phyloP scores from a whole-genome alignment of 2,888 invertebrate species.

The Tachina grossa region DNA sequence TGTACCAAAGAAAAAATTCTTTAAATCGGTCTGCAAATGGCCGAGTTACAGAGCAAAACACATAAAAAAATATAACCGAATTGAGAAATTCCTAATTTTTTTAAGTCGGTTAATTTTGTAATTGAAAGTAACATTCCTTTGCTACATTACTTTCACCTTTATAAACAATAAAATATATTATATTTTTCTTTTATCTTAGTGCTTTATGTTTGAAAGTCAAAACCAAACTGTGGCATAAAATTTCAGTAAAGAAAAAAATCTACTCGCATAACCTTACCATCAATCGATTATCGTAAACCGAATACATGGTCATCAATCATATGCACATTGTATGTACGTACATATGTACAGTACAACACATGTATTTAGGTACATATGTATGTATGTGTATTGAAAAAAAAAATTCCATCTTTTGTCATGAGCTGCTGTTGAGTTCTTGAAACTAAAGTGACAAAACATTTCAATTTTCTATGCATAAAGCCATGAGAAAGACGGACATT shows the following conservation, averaged over 20 bases:
- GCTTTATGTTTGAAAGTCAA: neutral
- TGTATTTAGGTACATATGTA: neutral
- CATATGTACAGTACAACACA: too few relatives aligned
- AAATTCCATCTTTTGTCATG: neutral
- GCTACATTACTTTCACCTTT: too few relatives aligned
- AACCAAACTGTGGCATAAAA: neutral
- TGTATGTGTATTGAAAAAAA: neutral
- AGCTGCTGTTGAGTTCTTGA: neutral
- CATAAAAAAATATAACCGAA: too few relatives aligned
- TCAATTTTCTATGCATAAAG: slow-evolving; percentile 32
- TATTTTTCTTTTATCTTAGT: neutral
- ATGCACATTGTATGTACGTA: neutral
- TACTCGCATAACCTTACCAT: neutral
- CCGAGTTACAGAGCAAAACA: too few relatives aligned
- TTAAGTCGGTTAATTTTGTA: too few relatives aligned
- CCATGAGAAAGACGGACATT: neutral
- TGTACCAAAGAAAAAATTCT: neutral
- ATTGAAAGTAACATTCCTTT: too few relatives aligned
- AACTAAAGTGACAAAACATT: slow-evolving; percentile 37
- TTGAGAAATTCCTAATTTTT: too few relatives aligned
- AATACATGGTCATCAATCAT: slow-evolving; percentile 16
- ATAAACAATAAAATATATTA: neutral
- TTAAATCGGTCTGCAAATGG: neutral
- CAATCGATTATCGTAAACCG: slow-evolving; percentile 27
- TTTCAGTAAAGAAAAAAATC: slow-evolving; percentile 2